Base-by-base conservation (phyloP, 1,140 invertebrate genomes). In the Lepidurus couesii region DNA sequence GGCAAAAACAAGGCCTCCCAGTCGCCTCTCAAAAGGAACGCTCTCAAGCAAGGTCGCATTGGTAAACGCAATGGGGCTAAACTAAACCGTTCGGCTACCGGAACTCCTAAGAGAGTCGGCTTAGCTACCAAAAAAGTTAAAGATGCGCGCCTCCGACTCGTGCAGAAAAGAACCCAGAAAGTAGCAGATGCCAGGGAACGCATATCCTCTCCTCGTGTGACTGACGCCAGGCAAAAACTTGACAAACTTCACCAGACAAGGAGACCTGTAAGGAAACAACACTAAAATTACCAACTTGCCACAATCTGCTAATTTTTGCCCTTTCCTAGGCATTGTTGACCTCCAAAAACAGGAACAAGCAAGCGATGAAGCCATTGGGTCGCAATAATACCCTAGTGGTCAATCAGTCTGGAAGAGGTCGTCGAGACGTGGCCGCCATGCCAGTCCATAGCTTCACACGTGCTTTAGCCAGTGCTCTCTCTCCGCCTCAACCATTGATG, bases 101-200 rank as follows among this genome's bases (percentile, higher is more conserved):
- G 34, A 21, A 47, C 45, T 73, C 26, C 44, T 26, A 47, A 75
- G 13, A 42, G 21, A 43, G 8, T 26, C 16, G 44, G 42, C n/a
- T 73, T 73, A 43, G 42, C 42, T 44, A 24, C n/a, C 16, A 45
- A 44, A 21, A 45, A 73, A 73, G 74, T 89, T 76, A 87, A 85
- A 7, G 92, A 93, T 86, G 91, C 91, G 16, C 84, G 91, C 1
- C 87, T 90, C 65, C 91, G 89, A 84, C 90, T 92, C 74, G 89
- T 91, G 79, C 87, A 90, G 79, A 91, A 91, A 81, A 90, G 91
- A 82, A 86, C 90, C 75, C 86, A 87, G 21, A 89, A 88, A 74
- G 86, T 92, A 4, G 86, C 85, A 0, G 91, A 92, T 86, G 91
- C 91, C 5, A 84, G 91, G 75, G 91, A 92, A 76, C 89, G 91